Evolutionary conservation across 2,113 vertebrate species (phyloP), one percentile per base, ranked within the genome.

Genomic region (Dasyprocta punctata): DNA sequence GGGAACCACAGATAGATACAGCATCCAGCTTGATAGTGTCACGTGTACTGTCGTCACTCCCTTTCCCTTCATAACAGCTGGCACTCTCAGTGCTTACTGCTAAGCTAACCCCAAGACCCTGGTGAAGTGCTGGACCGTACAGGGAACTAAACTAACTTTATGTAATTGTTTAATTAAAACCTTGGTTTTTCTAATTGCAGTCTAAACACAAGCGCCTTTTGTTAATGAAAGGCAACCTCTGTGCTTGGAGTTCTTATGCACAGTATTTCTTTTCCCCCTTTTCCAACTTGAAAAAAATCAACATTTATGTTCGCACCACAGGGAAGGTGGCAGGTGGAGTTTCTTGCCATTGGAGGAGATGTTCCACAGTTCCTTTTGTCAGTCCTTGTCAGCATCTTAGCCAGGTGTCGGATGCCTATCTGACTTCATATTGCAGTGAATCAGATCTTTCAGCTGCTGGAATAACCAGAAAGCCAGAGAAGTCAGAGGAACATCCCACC

Each of bases 231-330:
- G 81, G 80, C 85, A 1, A 36, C 73, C 12, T 78, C 92, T 54
- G 0, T 30, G 77, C 0, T 1, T 67, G 52, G 86, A 0, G 0
- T 94, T 90, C 78, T 81, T 9, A 0, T 0, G 0, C 0, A 14
- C 49, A 13, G 2, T 0, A 1, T 56, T 47, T 0, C 2, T 10
- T 67, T 87, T 58, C 73, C 12, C 0, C 0, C 2, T 89, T 75
- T 86, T 86, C 56, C 54, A 44, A 1, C 77, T 17, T 0, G 0
- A 19, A 44, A 41, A n/a, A 69, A 20, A 33, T 16, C 65, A 82
- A 58, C 54, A 13, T 1, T 0, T 4, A 0, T 0, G n/a, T 63
- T 47, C 75, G 49, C 13, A 3, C 95, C 0, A 0, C 30, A 8
- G 5, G 0, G 11, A 84, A 1, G 41, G 86, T 2, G 91, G 52